Conservation (phyloP, 2,888 invertebrate species). For the Ichneumoninae sp. region DNA sequence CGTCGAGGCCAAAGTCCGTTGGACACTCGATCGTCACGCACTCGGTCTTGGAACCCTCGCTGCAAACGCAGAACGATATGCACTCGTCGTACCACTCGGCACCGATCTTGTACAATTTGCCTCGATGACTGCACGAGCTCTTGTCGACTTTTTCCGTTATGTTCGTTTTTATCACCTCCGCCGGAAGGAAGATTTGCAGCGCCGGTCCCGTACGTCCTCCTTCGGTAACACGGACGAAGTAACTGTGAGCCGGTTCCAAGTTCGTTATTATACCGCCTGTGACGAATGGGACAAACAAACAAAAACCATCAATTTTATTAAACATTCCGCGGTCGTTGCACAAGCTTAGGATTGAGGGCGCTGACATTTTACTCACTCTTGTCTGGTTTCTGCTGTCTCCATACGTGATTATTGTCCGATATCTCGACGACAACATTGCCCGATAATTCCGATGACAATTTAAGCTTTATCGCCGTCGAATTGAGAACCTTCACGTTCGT, state of each 20-base stretch:
- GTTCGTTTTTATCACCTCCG: slow-evolving; percentile 80
- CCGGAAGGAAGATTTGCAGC: slow-evolving; percentile 78
- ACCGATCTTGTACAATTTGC: slow-evolving; percentile 84
- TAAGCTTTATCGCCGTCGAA: slow-evolving; percentile 81
- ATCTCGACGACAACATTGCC: slow-evolving; percentile 78
- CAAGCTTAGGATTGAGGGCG: not conserved
- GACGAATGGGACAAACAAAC: slow-evolving; percentile 19
- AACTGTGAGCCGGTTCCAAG: slow-evolving; percentile 82
- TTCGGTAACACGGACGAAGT: slow-evolving; percentile 82
- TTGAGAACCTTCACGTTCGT: slow-evolving; percentile 82
- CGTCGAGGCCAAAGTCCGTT: slow-evolving; percentile 93
- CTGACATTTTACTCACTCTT: slow-evolving; percentile 74
- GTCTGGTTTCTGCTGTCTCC: slow-evolving; percentile 79
- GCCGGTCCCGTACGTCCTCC: slow-evolving; percentile 77
- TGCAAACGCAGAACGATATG: slow-evolving; percentile 91
- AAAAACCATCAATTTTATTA: slow-evolving; percentile 3
- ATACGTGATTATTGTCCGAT: slow-evolving; percentile 81
- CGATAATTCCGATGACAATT: slow-evolving; percentile 76
- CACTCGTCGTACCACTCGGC: slow-evolving; percentile 90
- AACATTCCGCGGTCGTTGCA: not conserved
- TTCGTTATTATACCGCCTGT: slow-evolving; percentile 80
- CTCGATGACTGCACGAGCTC: slow-evolving; percentile 78
- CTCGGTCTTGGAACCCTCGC: slow-evolving; percentile 87
- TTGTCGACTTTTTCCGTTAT: slow-evolving; percentile 78
- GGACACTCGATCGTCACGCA: slow-evolving; percentile 94